Evolutionary conservation across 2,797 vertebrate species (phyloP), one percentile per base, ranked within the genome.

Genomic region (Linurgus olivaceus): DNA sequence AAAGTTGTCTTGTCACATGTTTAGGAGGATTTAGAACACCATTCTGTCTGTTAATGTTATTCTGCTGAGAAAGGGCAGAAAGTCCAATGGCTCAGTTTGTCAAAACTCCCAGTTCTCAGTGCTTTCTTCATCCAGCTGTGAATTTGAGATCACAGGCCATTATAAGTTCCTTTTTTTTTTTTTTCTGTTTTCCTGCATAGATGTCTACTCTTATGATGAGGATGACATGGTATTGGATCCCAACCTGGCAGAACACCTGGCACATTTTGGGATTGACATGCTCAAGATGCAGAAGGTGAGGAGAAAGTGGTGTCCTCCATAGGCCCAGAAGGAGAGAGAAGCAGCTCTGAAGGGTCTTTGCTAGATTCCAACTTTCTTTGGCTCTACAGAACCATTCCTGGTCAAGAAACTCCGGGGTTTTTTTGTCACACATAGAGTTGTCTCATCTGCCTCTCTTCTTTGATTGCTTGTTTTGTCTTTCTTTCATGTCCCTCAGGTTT

Each of bases 211-310:
- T 9, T 99, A 99, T 1, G 99, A 99, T 2, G 99, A 99, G 88
- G 99, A 99, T 62, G 99, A 99, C 94, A 99, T 99, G 99, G 99
- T 99, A 10, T 97, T 99, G 94, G 99, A 99, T 96, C 98, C 99
- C 63, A 99, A 98, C 97, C 98, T 99, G 80, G 99, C 99, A 13
- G 99, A 99, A 88, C 99, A 99, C 70, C 97, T 99, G 18, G 73
- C 98, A 94, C 99, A 99, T 96, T 99, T 99, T 89, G 99, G 99
- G 58, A 99, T 99, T 11, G 97, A 99, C 98, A 99, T 99, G 99
- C 99, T 99, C 97, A 99, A 99, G 96, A 99, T 99, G 99, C 99
- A 99, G 96, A 99, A 99, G 98, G 99, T 98, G 95, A 97, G 97
- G 51, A 10, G 31, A 86, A 95, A n/a, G 24, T 23, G 21, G 7